Evolutionary conservation across 2,113 vertebrate genomes (phyloP).

Genomic region (Oreochromis spilurus): DNA sequence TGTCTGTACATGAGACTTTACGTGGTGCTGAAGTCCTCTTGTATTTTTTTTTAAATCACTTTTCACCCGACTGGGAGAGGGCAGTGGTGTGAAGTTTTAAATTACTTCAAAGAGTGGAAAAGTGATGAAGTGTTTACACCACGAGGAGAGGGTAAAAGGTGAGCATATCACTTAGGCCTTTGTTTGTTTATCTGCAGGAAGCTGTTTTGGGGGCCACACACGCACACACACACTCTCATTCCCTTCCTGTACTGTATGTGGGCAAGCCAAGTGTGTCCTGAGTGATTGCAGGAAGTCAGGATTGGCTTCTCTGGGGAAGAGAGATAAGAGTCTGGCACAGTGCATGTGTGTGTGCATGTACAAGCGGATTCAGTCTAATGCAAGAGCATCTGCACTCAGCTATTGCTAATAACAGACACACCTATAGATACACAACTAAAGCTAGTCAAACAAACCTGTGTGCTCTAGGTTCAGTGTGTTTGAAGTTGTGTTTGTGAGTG

Average conservation of each 20-base stretch:
- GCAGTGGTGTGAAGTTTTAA: background rate
- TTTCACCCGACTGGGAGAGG: background rate
- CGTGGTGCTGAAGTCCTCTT: background rate
- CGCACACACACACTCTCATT: background rate
- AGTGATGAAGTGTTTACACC: background rate
- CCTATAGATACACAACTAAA: background rate
- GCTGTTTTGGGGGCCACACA: background rate
- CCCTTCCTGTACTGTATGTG: conserved; percentile 30
- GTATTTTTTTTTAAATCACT: background rate
- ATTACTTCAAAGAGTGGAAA: background rate
- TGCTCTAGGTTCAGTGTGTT: background rate
- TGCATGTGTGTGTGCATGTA: background rate
- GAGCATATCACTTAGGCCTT: conserved; percentile 15
- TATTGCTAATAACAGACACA: conserved; percentile 19
- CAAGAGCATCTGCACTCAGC: conserved; percentile 1
- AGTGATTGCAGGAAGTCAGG: conserved; percentile 43
- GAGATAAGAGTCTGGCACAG: conserved; percentile 33
- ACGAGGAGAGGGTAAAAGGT: background rate
- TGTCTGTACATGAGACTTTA: background rate
- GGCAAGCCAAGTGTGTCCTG: background rate
- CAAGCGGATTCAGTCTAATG: background rate
- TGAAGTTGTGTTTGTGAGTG: background rate
- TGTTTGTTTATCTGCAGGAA: conserved; percentile 33
- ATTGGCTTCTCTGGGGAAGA: conserved; percentile 34
- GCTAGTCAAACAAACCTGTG: background rate